phyloP scores from a whole-genome alignment of 2,888 invertebrate species.

The Mycalesis mineus region DNA sequence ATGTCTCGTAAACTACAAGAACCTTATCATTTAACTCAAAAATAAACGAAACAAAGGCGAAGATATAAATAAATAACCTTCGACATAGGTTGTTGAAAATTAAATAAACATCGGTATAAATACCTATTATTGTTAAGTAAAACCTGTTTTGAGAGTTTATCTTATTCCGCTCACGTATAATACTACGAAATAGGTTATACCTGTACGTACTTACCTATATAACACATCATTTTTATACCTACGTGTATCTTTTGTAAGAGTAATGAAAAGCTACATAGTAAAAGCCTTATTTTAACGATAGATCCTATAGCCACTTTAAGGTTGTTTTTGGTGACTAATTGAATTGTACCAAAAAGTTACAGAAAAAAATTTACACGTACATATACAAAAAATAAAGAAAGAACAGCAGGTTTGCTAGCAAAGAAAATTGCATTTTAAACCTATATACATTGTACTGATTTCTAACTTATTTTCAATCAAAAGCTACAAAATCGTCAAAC shows the following conservation, averaged over 20 bases:
- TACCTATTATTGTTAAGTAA: not conserved
- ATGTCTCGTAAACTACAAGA: not conserved
- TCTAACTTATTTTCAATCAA: too few relatives aligned
- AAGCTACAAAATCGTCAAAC: not conserved
- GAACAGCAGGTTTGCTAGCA: too few relatives aligned
- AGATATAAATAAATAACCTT: slow-evolving; percentile 25
- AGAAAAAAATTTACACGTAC: too few relatives aligned
- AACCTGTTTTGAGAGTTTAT: slow-evolving; percentile 17
- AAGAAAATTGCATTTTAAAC: too few relatives aligned
- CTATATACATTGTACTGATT: too few relatives aligned
- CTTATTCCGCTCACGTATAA: slow-evolving; percentile 1
- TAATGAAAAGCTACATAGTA: not conserved
- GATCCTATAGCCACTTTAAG: too few relatives aligned
- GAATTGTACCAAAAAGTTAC: too few relatives aligned
- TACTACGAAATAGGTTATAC: not conserved
- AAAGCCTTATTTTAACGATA: not conserved
- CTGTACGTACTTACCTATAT: not conserved
- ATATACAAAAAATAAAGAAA: too few relatives aligned
- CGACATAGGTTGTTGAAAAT: slow-evolving; percentile 25
- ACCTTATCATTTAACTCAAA: slow-evolving; percentile 3
- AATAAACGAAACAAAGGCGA: slow-evolving; percentile 19
- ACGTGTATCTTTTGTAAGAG: too few relatives aligned
- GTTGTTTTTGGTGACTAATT: too few relatives aligned
- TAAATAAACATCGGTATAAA: slow-evolving; percentile 23
- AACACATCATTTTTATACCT: too few relatives aligned